These are phyloP conservation scores for Nyctibius bracteatus DNA, from an alignment of 2,113 vertebrate genomes.

Conservation along the genomic window DNA sequence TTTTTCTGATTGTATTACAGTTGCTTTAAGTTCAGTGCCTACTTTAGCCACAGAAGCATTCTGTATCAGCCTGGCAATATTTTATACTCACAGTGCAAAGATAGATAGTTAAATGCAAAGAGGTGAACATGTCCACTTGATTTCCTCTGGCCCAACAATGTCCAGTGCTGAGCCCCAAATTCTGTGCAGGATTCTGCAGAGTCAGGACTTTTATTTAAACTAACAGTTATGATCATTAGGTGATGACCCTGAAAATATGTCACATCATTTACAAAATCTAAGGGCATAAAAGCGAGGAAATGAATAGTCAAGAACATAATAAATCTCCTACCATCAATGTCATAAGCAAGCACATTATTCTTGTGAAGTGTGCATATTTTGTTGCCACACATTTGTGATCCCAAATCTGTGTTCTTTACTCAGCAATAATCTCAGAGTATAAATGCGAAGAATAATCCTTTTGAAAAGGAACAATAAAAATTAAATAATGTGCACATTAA, in stretches of 20 bases:
- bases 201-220: not conserved
- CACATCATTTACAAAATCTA: not conserved
- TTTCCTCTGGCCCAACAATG: not conserved
- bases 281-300: not conserved
- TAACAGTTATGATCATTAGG: not conserved
- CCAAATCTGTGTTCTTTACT: not conserved
- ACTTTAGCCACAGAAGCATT: not conserved
- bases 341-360: conserved; percentile 19
- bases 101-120: not conserved
- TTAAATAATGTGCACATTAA: not conserved
- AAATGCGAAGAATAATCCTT: not conserved
- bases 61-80: not conserved
- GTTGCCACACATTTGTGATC: not conserved
- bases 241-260: conserved; percentile 1
- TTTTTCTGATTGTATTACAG: not conserved
- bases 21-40: not conserved
- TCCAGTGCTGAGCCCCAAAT: not conserved
- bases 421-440: not conserved
- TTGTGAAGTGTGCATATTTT: not conserved
- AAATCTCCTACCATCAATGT: conserved; percentile 1
- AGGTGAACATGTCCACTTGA: not conserved
- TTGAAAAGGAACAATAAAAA: conserved; percentile 13
- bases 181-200: not conserved
- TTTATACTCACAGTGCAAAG: not conserved
- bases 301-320: not conserved